Base-by-base conservation (phyloP, 2,113 vertebrate species). In the Poeciliopsis prolifica region DNA sequence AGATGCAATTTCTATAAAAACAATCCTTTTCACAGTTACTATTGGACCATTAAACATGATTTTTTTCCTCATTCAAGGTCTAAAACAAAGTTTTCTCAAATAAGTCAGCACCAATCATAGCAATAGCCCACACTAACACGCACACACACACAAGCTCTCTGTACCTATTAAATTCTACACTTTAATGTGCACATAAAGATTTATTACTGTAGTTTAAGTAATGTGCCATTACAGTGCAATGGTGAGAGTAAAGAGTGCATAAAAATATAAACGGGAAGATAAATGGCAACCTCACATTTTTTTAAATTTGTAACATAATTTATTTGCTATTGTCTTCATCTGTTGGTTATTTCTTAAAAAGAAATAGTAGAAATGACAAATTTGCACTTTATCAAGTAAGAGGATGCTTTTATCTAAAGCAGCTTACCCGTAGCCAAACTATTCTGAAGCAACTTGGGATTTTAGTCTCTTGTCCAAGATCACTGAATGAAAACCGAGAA, bases 21-120 rank as follows among this genome's bases (percentile, higher is more conserved):
- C 42, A 51, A 68, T 12, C 30, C 30, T 65, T 15, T 51, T 51
- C 28, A 48, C 5, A 68, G 26, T 19, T 30, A 44, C 10, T 42
- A 5, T 1, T 28, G 1, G 10, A 35, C 48, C 72, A 17, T 44
- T 44, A 61, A 65, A 77, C 48, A 31, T 29, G 1, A 63, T 29
- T 14, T 44, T 44, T 70, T 54, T 61, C 42, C 26, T 78, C 58
- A 33, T 28, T 66, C 12, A 4, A 44, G 2, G 33, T 54, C 61
- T 69, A 28, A 35, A 8, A 28, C 29, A 74, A 70, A 33, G 68
- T 60, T 60, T 40, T 66, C 65, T 65, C 29, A 66, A 37, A 54
- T 70, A 44, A 66, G 35, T 19, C 19, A 58, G 54, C 35, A 48
- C 64, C 60, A 72, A 14, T 42, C 26, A 77, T 7, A 10, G 5